A percentile compares a stretch with the other conserved stretches of the same genome.
These are phyloP conservation scores for Poeciliopsis presidionis DNA, from an alignment of 2,797 vertebrate genomes.

Conservation along the genomic window DNA sequence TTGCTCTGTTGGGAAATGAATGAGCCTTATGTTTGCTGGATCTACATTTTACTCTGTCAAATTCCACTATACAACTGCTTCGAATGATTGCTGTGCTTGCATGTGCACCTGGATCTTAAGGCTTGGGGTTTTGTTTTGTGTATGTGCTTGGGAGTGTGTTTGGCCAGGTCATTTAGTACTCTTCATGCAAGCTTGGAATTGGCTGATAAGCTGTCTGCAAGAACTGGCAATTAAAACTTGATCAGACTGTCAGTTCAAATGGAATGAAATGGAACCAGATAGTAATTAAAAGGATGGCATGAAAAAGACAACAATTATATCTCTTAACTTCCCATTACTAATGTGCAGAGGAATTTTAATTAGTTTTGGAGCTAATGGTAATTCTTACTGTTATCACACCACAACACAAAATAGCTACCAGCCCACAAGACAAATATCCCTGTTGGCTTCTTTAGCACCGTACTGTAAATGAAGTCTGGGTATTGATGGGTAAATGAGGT, in stretches of 20 bases:
- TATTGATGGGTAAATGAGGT: too few species aligned
- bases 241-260: constrained; percentile 83
- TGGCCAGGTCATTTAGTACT: constrained; percentile 77
- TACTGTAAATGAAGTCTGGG: constrained; percentile 8
- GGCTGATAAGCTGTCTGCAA: constrained; percentile 83
- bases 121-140: constrained; percentile 31
- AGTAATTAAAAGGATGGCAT: constrained; percentile 85
- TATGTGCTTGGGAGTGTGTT: constrained; percentile 48
- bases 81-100: constrained; percentile 24
- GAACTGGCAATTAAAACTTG: constrained; percentile 85
- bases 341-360: constrained; percentile 80
- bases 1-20: constrained; percentile 71
- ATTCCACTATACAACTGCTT: constrained; percentile 55
- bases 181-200: constrained; percentile 74
- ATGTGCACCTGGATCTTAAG: constrained; percentile 32
- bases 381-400: constrained; percentile 64
- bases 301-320: constrained; percentile 83
- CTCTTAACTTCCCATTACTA: constrained; percentile 80
- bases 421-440: constrained; percentile 1
- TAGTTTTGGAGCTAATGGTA: constrained; percentile 70
- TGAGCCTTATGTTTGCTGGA: constrained; percentile 72
- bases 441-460: neutral
- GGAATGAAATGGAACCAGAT: constrained; percentile 87
- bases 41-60: constrained; percentile 71
- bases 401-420: constrained; percentile 40